phyloP scores from a whole-genome alignment of 1,140 invertebrate species.

The Aphelinus atriplicis region DNA sequence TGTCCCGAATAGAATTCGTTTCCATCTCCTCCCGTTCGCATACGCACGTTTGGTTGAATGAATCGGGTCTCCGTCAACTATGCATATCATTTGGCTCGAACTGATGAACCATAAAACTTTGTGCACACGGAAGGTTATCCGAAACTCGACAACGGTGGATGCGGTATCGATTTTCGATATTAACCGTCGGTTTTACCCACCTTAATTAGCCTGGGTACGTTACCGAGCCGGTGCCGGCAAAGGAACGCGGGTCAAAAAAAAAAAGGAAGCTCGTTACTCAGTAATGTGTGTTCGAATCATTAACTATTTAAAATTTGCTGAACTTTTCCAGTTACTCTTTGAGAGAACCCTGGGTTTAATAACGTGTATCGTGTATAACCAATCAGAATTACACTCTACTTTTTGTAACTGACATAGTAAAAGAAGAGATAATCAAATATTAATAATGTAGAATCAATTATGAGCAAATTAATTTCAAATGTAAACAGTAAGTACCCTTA shows the following conservation, averaged over 20 bases:
- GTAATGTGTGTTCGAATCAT: not conserved
- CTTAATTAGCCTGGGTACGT: constrained; percentile 15
- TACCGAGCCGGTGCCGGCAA: not conserved
- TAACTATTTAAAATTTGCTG: constrained; percentile 22
- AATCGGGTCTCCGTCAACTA: too few relatives aligned
- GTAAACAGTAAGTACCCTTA: too few relatives aligned
- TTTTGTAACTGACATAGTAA: too few relatives aligned
- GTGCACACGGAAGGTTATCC: not conserved
- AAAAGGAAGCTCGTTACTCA: constrained; percentile 18
- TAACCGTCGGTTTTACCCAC: constrained; percentile 1
- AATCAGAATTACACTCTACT: too few relatives aligned
- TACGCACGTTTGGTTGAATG: too few relatives aligned
- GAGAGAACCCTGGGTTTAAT: too few relatives aligned
- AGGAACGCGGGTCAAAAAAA: not conserved
- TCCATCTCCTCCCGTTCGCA: too few relatives aligned
- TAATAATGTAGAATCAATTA: too few relatives aligned
- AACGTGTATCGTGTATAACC: too few relatives aligned
- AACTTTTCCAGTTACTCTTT: not conserved
- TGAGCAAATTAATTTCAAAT: too few relatives aligned
- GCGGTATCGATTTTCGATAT: constrained; percentile 30
- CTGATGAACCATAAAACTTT: constrained; percentile 2
- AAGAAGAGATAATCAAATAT: too few relatives aligned
- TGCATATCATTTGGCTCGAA: not conserved
- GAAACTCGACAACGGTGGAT: not conserved
- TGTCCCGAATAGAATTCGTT: too few relatives aligned